Percentiles rank a stretch among this genome's conserved stretches.
phyloP scores from a whole-genome alignment of 2,113 vertebrate genomes.

The Stigmatopora nigra region DNA sequence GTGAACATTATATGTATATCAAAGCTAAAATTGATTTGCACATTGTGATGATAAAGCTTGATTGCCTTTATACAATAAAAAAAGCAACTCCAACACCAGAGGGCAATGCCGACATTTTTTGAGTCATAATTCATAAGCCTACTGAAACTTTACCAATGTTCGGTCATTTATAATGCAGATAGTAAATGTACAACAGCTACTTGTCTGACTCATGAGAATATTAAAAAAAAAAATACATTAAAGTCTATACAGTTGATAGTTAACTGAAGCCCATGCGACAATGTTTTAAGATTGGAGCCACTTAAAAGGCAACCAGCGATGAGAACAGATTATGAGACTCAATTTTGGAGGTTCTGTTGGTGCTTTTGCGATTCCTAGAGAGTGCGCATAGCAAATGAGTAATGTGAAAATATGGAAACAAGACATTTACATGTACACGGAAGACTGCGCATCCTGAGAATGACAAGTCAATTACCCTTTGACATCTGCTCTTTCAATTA shows the following conservation, averaged over 20 bases:
- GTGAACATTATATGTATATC: not conserved
- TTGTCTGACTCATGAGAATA: too few relatives aligned
- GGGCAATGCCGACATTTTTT: constrained; percentile 12
- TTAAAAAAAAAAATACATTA: too few relatives aligned
- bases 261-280: not conserved
- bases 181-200: too few relatives aligned
- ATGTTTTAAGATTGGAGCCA: not conserved
- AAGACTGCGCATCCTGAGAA: constrained; percentile 44
- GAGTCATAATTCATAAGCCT: constrained; percentile 11
- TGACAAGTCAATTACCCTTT: constrained; percentile 56
- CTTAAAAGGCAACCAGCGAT: not conserved
- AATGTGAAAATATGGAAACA: constrained; percentile 35
- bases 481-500: constrained; percentile 61
- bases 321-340: not conserved
- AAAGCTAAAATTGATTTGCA: not conserved
- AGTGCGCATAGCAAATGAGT: not conserved
- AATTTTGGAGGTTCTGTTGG: not conserved
- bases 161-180: not conserved
- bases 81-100: constrained; percentile 17
- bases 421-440: constrained; percentile 31
- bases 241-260: too few relatives aligned
- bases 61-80: constrained; percentile 10
- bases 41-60: constrained; percentile 10
- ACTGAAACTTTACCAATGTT: not conserved
- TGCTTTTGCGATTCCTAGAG: not conserved